Evolutionary conservation across 2,113 vertebrate species (phyloP).

Genomic region (Dasyurus viverrinus): DNA sequence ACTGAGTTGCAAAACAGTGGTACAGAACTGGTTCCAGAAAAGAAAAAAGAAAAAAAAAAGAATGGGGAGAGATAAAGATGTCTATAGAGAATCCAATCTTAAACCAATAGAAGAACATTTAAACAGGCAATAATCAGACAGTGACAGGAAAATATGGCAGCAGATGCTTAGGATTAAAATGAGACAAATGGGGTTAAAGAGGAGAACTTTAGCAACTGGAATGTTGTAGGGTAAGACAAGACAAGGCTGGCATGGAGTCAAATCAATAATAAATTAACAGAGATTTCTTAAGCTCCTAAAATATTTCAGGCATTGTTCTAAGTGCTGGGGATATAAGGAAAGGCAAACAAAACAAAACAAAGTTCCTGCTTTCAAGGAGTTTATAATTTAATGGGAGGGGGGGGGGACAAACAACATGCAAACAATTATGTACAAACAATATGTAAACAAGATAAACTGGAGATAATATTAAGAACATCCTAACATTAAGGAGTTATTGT

Average conservation of each 20-base stretch:
- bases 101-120: background rate
- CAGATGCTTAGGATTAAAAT: background rate
- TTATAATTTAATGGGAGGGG: background rate
- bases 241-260: background rate
- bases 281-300: background rate
- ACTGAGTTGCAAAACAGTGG: background rate
- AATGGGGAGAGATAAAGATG: background rate
- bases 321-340: background rate
- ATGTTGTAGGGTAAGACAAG: background rate
- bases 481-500: too few relatives aligned
- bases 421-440: background rate
- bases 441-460: background rate
- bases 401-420: background rate
- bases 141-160: background rate
- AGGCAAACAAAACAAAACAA: background rate
- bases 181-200: background rate
- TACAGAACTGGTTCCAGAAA: background rate
- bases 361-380: background rate
- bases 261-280: background rate
- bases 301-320: background rate
- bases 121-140: background rate
- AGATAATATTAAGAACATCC: background rate
- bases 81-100: background rate
- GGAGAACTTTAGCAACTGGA: background rate
- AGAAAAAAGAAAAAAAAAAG: background rate